Percentiles rank a stretch among this genome's conserved stretches.
Evolutionary conservation across 2,113 vertebrate genomes (phyloP).

Genomic region (Gallinago paraguaiae): DNA sequence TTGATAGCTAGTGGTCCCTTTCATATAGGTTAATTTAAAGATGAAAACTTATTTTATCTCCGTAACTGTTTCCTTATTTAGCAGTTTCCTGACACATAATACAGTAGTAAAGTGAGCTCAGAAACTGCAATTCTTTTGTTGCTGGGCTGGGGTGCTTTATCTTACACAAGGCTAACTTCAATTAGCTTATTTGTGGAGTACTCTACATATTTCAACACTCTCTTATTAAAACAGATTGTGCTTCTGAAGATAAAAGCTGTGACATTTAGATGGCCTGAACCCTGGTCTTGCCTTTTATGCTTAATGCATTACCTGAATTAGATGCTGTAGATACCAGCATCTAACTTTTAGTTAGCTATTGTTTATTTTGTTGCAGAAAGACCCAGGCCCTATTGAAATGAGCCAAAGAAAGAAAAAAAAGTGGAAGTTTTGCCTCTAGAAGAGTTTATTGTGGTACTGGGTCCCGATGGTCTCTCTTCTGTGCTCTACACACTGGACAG

Average conservation of each 20-base stretch:
- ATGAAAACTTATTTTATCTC: background rate
- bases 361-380: background rate
- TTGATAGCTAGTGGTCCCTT: background rate
- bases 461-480: accelerated
- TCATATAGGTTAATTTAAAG: background rate
- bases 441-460: background rate
- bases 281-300: conserved; percentile 1
- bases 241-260: conserved; percentile 63
- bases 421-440: background rate
- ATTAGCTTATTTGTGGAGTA: conserved; percentile 41
- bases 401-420: background rate
- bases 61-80: background rate
- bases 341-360: background rate
- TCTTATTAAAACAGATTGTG: conserved; percentile 54
- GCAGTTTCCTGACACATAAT: background rate
- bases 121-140: background rate
- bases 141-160: background rate
- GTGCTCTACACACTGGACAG: background rate
- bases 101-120: background rate
- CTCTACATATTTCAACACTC: conserved; percentile 55
- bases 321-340: conserved; percentile 21
- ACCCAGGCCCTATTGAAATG: background rate
- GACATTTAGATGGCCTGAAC: conserved; percentile 39
- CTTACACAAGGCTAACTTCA: background rate
- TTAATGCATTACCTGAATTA: conserved; percentile 49